A percentile compares a stretch with the other conserved stretches of the same genome.
Conservation (phyloP, 2,113 vertebrate species). For the Paratilapia polleni region DNA sequence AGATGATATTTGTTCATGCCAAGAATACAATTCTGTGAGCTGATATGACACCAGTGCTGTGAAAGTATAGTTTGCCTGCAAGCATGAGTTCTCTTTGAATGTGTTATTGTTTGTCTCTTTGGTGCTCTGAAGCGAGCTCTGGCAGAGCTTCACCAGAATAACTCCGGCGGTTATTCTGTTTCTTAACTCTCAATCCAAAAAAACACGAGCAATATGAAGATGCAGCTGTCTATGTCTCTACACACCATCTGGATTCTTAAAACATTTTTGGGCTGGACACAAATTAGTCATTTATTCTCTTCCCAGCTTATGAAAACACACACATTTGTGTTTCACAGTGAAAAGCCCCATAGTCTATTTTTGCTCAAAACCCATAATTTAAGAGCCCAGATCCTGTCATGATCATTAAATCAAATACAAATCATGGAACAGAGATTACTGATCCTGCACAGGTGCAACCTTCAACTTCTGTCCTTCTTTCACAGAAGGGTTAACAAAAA, state of each 20-base stretch:
- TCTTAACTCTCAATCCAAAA: neutral
- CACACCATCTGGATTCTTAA: conserved; percentile 40
- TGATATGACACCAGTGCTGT: neutral
- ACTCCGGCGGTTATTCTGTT: neutral
- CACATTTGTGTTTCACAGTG: neutral
- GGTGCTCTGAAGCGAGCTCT: neutral
- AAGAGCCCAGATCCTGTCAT: conserved; percentile 48
- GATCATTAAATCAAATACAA: conserved; percentile 51
- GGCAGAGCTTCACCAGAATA: neutral
- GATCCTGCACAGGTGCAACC: conserved; percentile 44
- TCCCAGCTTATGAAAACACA: neutral
- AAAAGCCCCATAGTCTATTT: neutral
- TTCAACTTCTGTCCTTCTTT: conserved; percentile 1
- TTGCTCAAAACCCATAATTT: conserved; percentile 22
- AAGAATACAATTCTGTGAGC: neutral
- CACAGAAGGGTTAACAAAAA: neutral
- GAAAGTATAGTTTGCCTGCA: conserved; percentile 2
- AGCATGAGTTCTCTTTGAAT: conserved; percentile 2
- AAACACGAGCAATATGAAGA: conserved; percentile 2
- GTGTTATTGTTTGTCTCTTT: neutral
- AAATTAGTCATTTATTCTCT: conserved; percentile 7
- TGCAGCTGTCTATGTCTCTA: conserved; percentile 10
- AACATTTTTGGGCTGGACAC: neutral
- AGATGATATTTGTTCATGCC: conserved; percentile 17
- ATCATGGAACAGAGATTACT: conserved; percentile 60